phyloP scores from a whole-genome alignment of 1,140 invertebrate species.

The Zophobas atratus region DNA sequence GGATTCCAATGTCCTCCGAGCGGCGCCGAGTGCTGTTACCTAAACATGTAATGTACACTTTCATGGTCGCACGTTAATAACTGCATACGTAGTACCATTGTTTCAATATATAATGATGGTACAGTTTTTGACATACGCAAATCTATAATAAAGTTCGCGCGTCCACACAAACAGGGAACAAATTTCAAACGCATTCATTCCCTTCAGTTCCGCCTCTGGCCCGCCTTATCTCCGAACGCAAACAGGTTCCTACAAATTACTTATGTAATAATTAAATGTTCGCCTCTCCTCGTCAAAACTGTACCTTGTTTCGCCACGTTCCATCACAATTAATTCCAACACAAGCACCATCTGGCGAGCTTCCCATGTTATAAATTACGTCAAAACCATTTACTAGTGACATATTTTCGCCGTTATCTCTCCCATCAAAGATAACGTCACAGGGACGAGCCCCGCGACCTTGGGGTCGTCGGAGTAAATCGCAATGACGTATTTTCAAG shows the following conservation, averaged over 20 bases:
- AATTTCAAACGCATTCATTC: too few relatives aligned
- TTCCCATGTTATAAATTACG: conserved; percentile 37
- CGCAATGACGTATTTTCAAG: conserved; percentile 15
- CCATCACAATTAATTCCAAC: conserved; percentile 21
- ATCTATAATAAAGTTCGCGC: neutral
- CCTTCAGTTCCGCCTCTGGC: neutral
- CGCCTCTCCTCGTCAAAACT: conserved; percentile 14
- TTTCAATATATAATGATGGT: too few relatives aligned
- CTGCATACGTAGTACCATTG: too few relatives aligned
- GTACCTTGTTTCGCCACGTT: conserved; percentile 23
- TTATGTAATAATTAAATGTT: conserved; percentile 34
- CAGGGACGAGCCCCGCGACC: conserved; percentile 22
- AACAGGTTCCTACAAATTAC: conserved; percentile 6
- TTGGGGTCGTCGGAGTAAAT: conserved; percentile 19
- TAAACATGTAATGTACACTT: too few relatives aligned
- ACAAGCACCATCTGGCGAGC: conserved; percentile 21
- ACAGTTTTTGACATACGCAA: too few relatives aligned
- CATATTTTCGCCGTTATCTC: conserved; percentile 23
- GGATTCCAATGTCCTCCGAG: too few relatives aligned
- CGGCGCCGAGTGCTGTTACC: too few relatives aligned
- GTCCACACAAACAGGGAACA: neutral
- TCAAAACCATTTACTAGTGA: conserved; percentile 22
- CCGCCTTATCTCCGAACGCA: neutral
- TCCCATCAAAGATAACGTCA: conserved; percentile 29
- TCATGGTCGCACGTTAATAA: too few relatives aligned